Evolutionary conservation across 2,888 invertebrate species (phyloP), one percentile per base, ranked within the genome.

Genomic region (Aricia artaxerxes): DNA sequence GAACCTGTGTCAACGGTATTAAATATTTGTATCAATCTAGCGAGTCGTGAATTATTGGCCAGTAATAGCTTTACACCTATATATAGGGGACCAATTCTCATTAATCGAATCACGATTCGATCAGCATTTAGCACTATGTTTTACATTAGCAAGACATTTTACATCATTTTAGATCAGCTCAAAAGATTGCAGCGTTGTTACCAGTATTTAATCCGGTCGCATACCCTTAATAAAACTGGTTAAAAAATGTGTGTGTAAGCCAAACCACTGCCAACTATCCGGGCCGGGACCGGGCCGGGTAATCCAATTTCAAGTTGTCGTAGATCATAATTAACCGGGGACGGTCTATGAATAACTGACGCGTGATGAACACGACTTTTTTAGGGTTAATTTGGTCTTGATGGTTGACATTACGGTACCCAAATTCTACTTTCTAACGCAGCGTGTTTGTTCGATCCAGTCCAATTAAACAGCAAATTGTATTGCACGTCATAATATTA

Each of bases 231-330:
- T 49, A 53, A 75, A 31, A 75, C 53, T 49, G 44, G 13, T 24
- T 49, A 53, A 75, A 75, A 38, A 61, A 44, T 61, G 11, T n/a
- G 53, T 16, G 40, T 11, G 35, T 13, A 5, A 53, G 73, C 78
- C 57, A 78, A 78, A 24, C 57, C 60, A 78, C 79, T 80, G 79
- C 80, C 80, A 81, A 81, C 80, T 80, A 82, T 9, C 49, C 49
- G 49, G 49, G 49, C 9, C 49, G 40, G 40, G 79, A 60, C 86
- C 86, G 86, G 86, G 82, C 87, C 86, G 86, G 84, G 87, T 90
- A 88, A 91, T 90, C 90, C 88, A 91, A 91, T 91, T 89, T 91
- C 88, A 88, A 91, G 89, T 91, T 85, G 80, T 86, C 82, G 80
- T 85, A 82, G 85, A 86, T 89, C 88, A 88, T 91, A 91, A 91